Evolutionary conservation across 2,888 invertebrate species (phyloP), one percentile per base, ranked within the genome.

Genomic region (Galerucella calmariensis): DNA sequence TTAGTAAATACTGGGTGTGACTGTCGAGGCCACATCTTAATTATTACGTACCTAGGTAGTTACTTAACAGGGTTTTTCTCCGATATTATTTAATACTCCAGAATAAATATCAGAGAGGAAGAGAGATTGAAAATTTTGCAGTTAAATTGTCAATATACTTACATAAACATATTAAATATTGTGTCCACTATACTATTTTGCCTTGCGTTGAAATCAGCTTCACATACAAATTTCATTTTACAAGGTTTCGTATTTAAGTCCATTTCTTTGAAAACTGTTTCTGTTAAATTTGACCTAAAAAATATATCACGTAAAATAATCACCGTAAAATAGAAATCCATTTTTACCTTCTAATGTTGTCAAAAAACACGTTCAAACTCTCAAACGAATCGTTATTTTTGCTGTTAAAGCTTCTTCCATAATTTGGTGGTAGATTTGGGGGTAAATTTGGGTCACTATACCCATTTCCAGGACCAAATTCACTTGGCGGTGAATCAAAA

Each of bases 181-280:
- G 68, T 75, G 51, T 73, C 77, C 35, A 86, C 73, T 59, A 86
- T 46, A 12, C 75, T 84, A 83, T 86, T 88, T 10, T 81, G 76
- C 73, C 86, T 86, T 2, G 88, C 86, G 44, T 86, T 87, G 77
- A 87, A 88, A 77, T 90, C 88, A 81, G 88, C 87, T 84, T 89
- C 89, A 75, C 90, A 90, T 10, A 90, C 86, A 79, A 90, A 89
- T 74, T 89, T 88, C 75, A 86, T 88, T 76, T 88, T 88, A 73
- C 90, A 90, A 8, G 86, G 85, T 10, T 83, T 82, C 24, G 80
- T 79, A 27, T 82, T 83, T 41, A 87, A 77, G 9, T 84, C 82
- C 85, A 87, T 85, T 44, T 83, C 80, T 51, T 83, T 80, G 69
- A 87, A 85, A 48, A 83, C 84, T 10, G 80, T 79, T 59, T 86